phyloP scores from a whole-genome alignment of 2,797 vertebrate genomes.

The Remorina albescens region DNA sequence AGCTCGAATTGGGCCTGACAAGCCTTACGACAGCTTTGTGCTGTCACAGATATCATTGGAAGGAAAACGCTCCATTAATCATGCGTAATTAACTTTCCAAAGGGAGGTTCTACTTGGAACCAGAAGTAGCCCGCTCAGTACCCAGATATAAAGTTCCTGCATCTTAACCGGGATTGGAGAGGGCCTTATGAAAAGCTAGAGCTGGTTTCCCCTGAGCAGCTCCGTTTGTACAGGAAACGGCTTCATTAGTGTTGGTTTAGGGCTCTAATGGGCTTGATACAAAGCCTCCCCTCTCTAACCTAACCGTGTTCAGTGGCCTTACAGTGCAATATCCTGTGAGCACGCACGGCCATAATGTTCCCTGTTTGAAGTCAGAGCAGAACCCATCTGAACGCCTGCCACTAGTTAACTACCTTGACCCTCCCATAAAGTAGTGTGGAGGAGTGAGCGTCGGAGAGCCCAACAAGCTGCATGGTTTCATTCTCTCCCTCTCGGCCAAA shows the following conservation, averaged over 20 bases:
- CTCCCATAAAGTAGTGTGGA: constrained; percentile 74
- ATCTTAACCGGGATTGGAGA: constrained; percentile 89
- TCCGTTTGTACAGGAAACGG: constrained; percentile 87
- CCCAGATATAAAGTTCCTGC: constrained; percentile 83
- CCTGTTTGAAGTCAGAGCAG: constrained; percentile 80
- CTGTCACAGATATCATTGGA: constrained; percentile 99
- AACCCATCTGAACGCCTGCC: constrained; percentile 79
- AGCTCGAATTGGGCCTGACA: constrained; percentile 99
- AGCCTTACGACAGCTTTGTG: constrained; percentile 98
- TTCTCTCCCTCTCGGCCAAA: constrained; percentile 54
- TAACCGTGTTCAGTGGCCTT: constrained; percentile 75
- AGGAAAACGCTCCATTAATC: constrained; percentile 99
- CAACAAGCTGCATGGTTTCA: constrained; percentile 68
- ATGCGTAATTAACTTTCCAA: constrained; percentile 99
- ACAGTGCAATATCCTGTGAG: constrained; percentile 84
- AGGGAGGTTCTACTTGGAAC: constrained; percentile 89
- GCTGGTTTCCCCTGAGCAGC: constrained; percentile 82
- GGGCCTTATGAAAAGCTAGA: constrained; percentile 87
- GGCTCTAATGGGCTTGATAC: constrained; percentile 82
- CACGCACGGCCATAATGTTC: constrained; percentile 75
- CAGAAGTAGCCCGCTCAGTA: constrained; percentile 65
- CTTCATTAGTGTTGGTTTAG: constrained; percentile 87
- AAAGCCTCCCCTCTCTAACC: constrained; percentile 83
- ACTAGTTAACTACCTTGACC: constrained; percentile 81
- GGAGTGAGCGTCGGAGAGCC: constrained; percentile 63